A percentile compares a stretch with the other conserved stretches of the same genome.
Conservation (phyloP, 2,888 invertebrate genomes). For the Cordilura impudica region DNA sequence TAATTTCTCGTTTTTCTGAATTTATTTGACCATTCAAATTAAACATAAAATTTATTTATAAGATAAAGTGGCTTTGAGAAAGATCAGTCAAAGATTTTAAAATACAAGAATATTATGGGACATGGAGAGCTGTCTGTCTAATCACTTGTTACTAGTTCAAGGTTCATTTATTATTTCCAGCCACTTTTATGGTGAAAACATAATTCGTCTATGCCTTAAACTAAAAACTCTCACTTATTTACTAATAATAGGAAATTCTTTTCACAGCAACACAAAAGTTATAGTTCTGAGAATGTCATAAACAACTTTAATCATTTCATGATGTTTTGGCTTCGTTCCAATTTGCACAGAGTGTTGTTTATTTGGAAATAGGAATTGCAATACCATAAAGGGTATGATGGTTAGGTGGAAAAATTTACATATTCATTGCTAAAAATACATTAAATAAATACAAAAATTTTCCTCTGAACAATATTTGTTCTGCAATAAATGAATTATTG, state of each 20-base stretch:
- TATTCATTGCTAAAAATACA: conserved; percentile 32
- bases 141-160: no score
- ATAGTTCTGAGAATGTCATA: conserved; percentile 51
- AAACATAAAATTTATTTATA: no score
- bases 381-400: neutral
- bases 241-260: neutral
- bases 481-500: conserved; percentile 54
- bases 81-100: no score
- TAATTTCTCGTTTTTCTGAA: no score
- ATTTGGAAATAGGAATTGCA: conserved; percentile 36
- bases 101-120: no score
- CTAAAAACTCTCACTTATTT: conserved; percentile 39
- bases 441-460: neutral
- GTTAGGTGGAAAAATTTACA: conserved; percentile 20
- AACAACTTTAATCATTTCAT: conserved; percentile 56
- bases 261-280: neutral
- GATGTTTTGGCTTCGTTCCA: conserved; percentile 53
- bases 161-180: no score
- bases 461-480: neutral
- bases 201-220: neutral
- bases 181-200: no score
- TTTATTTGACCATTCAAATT: no score
- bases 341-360: conserved; percentile 50
- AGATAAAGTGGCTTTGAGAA: no score
- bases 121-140: no score